A percentile compares a stretch with the other conserved stretches of the same genome.
These are phyloP conservation scores for Nebria brevicollis DNA, from an alignment of 2,888 invertebrate species.

Conservation along the genomic window DNA sequence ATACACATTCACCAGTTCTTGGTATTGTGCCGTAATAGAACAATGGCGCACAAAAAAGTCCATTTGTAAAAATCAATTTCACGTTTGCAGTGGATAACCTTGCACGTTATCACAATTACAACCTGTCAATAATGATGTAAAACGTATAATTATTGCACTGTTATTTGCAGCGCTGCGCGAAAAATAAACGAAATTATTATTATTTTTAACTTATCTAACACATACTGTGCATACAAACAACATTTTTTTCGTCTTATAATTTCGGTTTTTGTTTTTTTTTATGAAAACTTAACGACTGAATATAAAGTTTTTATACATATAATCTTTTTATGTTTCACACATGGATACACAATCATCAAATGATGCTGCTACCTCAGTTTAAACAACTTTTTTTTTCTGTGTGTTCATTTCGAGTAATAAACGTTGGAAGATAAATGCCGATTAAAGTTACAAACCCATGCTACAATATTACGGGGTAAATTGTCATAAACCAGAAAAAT, in stretches of 20 bases:
- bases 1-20: not conserved
- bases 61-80: not conserved
- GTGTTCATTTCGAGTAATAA: not conserved
- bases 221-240: not conserved
- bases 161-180: not conserved
- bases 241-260: not conserved
- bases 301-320: not conserved
- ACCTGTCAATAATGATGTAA: not conserved
- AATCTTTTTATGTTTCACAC: not conserved
- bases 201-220: no score
- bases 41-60: not conserved
- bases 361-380: not conserved
- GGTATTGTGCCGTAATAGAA: not conserved
- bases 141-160: not conserved
- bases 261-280: not conserved
- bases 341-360: constrained; percentile 1
- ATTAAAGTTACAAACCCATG: not conserved
- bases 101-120: not conserved
- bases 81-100: not conserved
- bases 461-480: not conserved
- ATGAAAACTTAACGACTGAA: not conserved
- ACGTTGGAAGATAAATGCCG: not conserved
- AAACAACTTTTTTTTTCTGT: not conserved
- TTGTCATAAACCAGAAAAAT: not conserved
- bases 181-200: not conserved